These are phyloP conservation scores for Hypotaenidia philippensis DNA, from an alignment of 2,797 vertebrate species.

Conservation along the genomic window DNA sequence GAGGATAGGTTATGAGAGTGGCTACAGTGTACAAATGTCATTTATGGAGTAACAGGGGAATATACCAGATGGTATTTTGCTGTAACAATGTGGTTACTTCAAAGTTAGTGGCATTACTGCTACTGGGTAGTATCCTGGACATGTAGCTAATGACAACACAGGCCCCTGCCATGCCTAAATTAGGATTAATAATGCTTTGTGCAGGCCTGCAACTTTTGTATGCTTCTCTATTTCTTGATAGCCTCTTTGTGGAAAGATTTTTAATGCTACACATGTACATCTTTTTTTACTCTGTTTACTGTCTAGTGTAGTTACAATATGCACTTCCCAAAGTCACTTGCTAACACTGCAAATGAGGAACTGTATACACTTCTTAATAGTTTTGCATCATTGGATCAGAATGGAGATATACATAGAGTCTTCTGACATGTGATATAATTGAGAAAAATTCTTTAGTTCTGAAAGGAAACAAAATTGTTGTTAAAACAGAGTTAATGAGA, in stretches of 20 bases:
- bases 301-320: neutral
- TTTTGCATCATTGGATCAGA: neutral
- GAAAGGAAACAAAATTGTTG: neutral
- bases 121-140: neutral
- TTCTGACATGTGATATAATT: neutral
- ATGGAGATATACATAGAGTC: neutral
- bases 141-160: neutral
- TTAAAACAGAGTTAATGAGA: neutral
- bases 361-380: neutral
- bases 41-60: slow-evolving; percentile 6
- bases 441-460: neutral
- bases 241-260: neutral
- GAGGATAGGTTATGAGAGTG: neutral
- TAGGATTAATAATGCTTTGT: neutral
- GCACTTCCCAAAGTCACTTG: neutral
- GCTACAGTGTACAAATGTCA: neutral
- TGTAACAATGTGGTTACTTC: neutral
- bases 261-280: rapidly evolving
- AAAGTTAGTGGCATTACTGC: neutral
- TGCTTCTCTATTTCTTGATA: neutral
- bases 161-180: neutral
- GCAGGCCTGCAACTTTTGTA: neutral
- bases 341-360: neutral
- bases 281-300: neutral
- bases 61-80: slow-evolving; percentile 12